Conservation (phyloP, 1,140 invertebrate species). For the Drosophila trapezifrons region DNA sequence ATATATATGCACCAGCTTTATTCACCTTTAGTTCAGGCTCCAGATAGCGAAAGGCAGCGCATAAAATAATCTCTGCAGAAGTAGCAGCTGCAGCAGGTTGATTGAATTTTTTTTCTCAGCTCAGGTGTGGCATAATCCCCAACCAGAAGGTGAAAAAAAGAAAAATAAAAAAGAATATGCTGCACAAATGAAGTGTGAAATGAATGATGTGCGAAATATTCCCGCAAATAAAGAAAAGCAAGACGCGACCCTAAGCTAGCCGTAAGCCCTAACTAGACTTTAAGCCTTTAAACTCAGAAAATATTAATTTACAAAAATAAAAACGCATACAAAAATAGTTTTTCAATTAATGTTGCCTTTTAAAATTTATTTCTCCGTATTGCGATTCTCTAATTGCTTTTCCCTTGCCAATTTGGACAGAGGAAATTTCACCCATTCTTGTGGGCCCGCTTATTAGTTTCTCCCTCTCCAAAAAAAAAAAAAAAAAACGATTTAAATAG, state of each 20-base stretch:
- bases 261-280: not conserved
- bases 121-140: constrained; percentile 38
- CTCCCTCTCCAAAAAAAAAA: constrained; percentile 5
- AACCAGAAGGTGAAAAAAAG: constrained; percentile 2
- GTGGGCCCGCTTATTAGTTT: constrained; percentile 38
- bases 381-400: constrained; percentile 10
- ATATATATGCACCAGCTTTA: not conserved
- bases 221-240: constrained; percentile 19
- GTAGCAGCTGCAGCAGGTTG: constrained; percentile 41
- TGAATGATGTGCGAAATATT: constrained; percentile 44
- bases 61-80: constrained; percentile 35
- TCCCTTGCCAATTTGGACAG: not conserved
- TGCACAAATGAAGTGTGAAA: constrained; percentile 43
- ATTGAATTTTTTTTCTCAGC: constrained; percentile 39
- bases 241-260: too few relatives aligned
- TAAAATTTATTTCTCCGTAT: too few relatives aligned
- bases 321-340: not conserved
- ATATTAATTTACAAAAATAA: not conserved
- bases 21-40: constrained; percentile 38
- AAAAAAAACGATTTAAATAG: constrained; percentile 23
- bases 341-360: too few relatives aligned
- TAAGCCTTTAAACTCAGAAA: not conserved
- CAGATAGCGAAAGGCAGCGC: constrained; percentile 35
- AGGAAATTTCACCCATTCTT: constrained; percentile 33
- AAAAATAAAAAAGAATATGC: constrained; percentile 18